Base-by-base conservation (phyloP, 2,888 invertebrate species). In the Conus canariensis region DNA sequence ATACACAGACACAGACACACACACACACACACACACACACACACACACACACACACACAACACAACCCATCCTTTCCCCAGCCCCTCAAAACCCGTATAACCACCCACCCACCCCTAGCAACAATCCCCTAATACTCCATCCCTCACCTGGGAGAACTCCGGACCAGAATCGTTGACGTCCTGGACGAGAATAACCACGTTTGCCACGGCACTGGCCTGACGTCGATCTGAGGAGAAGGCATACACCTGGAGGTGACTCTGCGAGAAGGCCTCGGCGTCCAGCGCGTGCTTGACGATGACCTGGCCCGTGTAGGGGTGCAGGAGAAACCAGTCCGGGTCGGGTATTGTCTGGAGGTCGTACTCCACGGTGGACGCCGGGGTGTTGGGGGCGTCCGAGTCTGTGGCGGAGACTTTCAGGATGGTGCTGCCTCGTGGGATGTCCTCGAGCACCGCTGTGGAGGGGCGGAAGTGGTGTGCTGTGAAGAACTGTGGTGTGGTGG, bases 301-400 rank as follows among this genome's bases (percentile, higher is more conserved):
- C 86, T 60, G 85, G n/a, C 88, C 95, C 19, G 93, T 91, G 45
- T 92, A 91, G 56, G 93, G 89, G 85, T 94, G 91, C 67, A 95
- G 90, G 56, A 88, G 89, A 86, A 94, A 94, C 10, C 92, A 59
- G 60, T 88, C 74, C 3, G 45, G 45, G n/a, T 83, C 58, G 14
- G 85, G 85, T 7, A 22, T 4, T 1, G 22, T 22, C 22, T 67
- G 67, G 14, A 86, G 25, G 64, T 64, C 10, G 64, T 64, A 64
- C 64, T 5, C 77, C 86, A 70, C 70, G 85, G 16, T 56, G 67
- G 60, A 90, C 45, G 5, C 85, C 90, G 14, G 77, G 85, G n/a
- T 93, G 94, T 5, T 88, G 0, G 93, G 94, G 25, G 90, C 91
- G 85, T 95, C 94, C 0, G 77, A 67, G 85, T 95, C 95, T 10